These are phyloP conservation scores for Protosalanx chinensis DNA, from an alignment of 2,797 vertebrate species.

Conservation along the genomic window DNA sequence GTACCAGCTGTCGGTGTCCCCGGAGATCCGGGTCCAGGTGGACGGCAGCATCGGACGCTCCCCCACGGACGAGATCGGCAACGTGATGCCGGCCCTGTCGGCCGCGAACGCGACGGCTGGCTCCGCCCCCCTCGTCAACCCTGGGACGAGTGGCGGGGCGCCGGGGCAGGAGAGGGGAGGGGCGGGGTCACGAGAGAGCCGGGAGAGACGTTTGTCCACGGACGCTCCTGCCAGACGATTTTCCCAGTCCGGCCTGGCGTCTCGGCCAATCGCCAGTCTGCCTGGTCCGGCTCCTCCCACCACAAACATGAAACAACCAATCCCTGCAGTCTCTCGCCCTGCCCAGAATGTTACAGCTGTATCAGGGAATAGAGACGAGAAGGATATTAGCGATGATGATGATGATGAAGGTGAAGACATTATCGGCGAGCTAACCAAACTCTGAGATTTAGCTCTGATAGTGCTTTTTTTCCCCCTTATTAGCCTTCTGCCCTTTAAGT, in stretches of 20 bases:
- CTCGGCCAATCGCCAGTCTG: conserved; percentile 42
- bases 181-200: conserved; percentile 25
- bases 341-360: conserved; percentile 26
- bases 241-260: conserved; percentile 59
- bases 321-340: conserved; percentile 31
- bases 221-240: conserved; percentile 51
- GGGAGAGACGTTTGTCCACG: conserved; percentile 39
- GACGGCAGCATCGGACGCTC: conserved; percentile 98
- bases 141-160: conserved; percentile 37
- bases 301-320: conserved; percentile 19
- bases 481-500: conserved; percentile 66
- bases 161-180: conserved; percentile 41
- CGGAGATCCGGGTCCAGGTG: conserved; percentile 94
- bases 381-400: conserved; percentile 38
- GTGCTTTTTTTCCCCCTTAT: conserved; percentile 67
- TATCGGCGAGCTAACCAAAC: conserved; percentile 80
- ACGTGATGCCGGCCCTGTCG: conserved; percentile 77
- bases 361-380: conserved; percentile 43
- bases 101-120: conserved; percentile 61
- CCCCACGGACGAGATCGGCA: conserved; percentile 92
- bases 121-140: conserved; percentile 60
- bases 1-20: conserved; percentile 93
- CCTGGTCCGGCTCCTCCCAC: conserved; percentile 1
- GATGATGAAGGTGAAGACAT: conserved; percentile 55
- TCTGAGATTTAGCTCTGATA: conserved; percentile 68